Evolutionary conservation across 2,113 vertebrate species (phyloP).

Genomic region (Uropsilus gracilis): DNA sequence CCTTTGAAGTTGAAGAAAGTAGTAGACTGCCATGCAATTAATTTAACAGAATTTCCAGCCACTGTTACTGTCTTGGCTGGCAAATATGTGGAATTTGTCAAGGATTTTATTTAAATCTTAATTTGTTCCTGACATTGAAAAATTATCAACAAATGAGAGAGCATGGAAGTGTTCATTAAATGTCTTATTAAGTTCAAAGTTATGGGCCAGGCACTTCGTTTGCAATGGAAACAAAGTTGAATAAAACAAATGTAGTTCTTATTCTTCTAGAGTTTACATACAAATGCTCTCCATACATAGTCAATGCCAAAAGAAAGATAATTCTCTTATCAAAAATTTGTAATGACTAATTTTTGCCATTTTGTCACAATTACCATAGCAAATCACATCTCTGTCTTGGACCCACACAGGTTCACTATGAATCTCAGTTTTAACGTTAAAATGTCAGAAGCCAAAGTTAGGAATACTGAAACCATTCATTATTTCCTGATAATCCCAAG

Average conservation of each 20-base stretch:
- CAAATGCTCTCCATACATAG: background rate
- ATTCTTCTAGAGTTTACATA: background rate
- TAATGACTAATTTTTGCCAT: background rate
- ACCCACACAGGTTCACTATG: background rate
- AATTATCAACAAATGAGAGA: background rate
- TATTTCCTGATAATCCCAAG: background rate
- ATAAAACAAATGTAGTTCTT: background rate
- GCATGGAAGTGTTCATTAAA: background rate
- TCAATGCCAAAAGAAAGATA: background rate
- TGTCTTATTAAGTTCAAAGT: background rate
- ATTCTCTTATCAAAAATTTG: background rate
- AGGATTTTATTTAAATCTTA: background rate
- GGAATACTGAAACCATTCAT: background rate
- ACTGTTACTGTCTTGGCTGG: background rate
- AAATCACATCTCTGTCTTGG: background rate
- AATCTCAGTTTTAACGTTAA: background rate
- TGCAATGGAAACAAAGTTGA: background rate
- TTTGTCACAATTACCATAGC: background rate
- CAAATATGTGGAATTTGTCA: background rate
- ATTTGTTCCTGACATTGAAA: background rate
- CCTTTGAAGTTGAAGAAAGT: background rate
- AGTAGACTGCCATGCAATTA: background rate
- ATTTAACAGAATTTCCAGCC: background rate
- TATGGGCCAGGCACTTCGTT: background rate
- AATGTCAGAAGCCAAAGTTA: background rate